phyloP scores from a whole-genome alignment of 2,888 invertebrate genomes.

The Trachelus stipa region DNA sequence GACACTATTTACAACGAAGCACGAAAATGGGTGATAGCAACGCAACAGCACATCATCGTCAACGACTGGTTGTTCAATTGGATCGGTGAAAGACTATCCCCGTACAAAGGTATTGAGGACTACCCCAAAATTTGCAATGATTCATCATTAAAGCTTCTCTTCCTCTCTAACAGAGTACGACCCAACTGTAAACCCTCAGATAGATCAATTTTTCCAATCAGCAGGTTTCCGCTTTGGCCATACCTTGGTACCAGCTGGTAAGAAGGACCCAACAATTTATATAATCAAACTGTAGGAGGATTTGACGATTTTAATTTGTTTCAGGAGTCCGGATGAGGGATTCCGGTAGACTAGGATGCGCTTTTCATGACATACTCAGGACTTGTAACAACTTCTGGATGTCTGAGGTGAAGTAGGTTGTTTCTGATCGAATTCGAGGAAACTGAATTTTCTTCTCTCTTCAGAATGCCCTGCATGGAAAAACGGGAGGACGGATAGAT shows the following conservation, averaged over 20 bases:
- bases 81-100: constrained; percentile 54
- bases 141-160: background rate
- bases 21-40: constrained; percentile 71
- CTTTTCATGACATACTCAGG: constrained; percentile 59
- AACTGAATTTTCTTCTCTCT: constrained; percentile 37
- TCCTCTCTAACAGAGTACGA: constrained; percentile 63
- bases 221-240: constrained; percentile 74
- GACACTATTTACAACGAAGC: constrained; percentile 71
- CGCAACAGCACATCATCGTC: constrained; percentile 68
- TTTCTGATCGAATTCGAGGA: background rate
- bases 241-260: constrained; percentile 70
- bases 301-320: background rate
- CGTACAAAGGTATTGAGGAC: constrained; percentile 42
- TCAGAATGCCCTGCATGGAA: constrained; percentile 40
- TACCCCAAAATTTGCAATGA: constrained; percentile 18
- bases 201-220: constrained; percentile 73
- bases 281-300: background rate
- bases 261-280: background rate
- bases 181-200: constrained; percentile 70
- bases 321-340: constrained; percentile 67
- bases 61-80: constrained; percentile 69
- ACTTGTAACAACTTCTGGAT: constrained; percentile 71
- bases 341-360: constrained; percentile 63
- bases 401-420: constrained; percentile 61
- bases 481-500: constrained; percentile 19